Conservation (phyloP, 2,113 vertebrate species). For the Peucedramus taeniatus region DNA sequence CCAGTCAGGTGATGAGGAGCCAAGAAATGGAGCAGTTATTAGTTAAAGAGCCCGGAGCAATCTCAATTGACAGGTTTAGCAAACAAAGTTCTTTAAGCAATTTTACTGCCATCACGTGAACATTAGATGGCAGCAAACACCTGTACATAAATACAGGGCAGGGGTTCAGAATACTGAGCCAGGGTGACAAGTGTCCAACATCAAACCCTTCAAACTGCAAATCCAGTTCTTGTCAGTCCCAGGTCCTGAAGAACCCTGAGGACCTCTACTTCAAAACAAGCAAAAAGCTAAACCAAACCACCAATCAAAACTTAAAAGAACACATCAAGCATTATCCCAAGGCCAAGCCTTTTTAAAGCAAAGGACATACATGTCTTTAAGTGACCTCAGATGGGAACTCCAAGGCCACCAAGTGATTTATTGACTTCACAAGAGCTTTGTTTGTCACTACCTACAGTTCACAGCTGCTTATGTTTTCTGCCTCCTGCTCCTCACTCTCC, state of each 20-base stretch:
- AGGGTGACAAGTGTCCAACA: not conserved
- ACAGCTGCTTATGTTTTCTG: not conserved
- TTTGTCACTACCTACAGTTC: not conserved
- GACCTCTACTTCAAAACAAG: not conserved
- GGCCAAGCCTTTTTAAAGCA: not conserved
- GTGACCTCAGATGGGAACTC: not conserved
- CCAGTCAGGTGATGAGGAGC: not conserved
- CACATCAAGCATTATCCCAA: not conserved
- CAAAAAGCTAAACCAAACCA: not conserved
- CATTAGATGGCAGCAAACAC: constrained; percentile 63
- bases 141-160: not conserved
- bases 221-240: not conserved
- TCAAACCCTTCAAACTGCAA: not conserved
- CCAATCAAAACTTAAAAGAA: not conserved
- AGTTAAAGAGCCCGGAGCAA: not conserved
- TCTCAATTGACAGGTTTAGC: not conserved
- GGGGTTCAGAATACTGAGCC: not conserved
- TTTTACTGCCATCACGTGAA: not conserved
- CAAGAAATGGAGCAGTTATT: not conserved
- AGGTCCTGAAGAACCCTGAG: not conserved
- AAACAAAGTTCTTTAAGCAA: not conserved
- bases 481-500: no score
- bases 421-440: not conserved
- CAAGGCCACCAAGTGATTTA: not conserved
- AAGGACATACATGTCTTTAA: not conserved